phyloP scores from a whole-genome alignment of 37 sponge, comb jelly and placozoan species.

The Oopsacas minuta region DNA sequence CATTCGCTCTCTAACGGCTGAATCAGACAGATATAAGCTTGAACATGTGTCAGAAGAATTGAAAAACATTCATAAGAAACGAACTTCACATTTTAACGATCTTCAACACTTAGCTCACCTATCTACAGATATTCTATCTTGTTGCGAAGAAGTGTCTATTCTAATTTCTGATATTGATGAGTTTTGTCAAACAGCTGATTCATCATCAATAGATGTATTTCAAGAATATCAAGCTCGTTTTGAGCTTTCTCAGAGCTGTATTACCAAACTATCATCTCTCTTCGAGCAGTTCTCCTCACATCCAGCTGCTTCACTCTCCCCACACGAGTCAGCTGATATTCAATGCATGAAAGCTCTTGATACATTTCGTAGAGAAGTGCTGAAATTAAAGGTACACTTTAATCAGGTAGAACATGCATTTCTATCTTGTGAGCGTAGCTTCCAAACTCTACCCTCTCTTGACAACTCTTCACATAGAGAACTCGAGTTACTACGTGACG shows the following conservation, averaged over 20 bases:
- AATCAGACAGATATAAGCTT: background rate
- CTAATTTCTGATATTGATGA: background rate
- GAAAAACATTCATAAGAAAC: background rate
- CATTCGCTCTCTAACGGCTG: background rate
- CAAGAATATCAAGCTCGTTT: background rate
- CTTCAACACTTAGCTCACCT: background rate
- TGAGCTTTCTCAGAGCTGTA: slow-evolving; percentile 13
- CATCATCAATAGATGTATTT: background rate
- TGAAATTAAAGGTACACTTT: background rate
- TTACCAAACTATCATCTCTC: slow-evolving; percentile 8
- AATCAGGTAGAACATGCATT: background rate
- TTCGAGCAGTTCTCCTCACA: background rate
- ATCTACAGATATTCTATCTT: background rate
- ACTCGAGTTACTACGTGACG: background rate
- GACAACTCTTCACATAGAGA: background rate
- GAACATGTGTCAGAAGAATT: background rate
- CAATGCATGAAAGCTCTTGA: background rate
- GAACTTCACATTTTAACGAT: background rate
- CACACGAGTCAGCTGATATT: background rate
- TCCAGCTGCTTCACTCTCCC: background rate
- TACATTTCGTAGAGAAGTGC: background rate
- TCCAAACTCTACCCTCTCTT: background rate
- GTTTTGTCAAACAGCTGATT: background rate
- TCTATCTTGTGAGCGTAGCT: background rate
- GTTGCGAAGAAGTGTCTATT: background rate